A percentile compares a stretch with the other conserved stretches of the same genome.
Evolutionary conservation across 2,113 vertebrate genomes (phyloP).

Genomic region (Bostrychus sinensis): DNA sequence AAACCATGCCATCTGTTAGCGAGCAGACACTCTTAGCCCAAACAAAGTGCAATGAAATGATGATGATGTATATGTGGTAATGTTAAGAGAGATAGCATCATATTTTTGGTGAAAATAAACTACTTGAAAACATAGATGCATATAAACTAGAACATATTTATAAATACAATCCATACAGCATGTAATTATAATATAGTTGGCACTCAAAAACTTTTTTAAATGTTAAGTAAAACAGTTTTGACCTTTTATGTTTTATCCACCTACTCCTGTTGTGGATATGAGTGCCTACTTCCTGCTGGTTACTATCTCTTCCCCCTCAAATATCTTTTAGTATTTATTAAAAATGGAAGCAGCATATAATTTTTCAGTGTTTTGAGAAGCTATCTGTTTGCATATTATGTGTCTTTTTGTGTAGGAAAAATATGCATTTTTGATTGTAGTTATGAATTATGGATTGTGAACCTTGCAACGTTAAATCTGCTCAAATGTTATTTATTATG

Average conservation of each 20-base stretch:
- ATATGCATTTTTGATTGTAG: not conserved
- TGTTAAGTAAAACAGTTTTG: not conserved
- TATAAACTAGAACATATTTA: too few relatives aligned
- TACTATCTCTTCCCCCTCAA: not conserved
- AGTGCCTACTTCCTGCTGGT: not conserved
- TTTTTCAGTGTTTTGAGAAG: not conserved
- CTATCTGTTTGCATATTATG: not conserved
- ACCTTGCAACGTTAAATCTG: too few relatives aligned
- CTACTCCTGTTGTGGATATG: not conserved
- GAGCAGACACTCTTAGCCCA: conserved; percentile 9
- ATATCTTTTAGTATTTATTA: not conserved
- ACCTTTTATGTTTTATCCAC: not conserved
- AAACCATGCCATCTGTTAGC: conserved; percentile 22
- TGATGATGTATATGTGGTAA: not conserved
- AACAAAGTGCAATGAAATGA: not conserved
- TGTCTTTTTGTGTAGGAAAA: not conserved
- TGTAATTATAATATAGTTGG: not conserved
- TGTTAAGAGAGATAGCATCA: too few relatives aligned
- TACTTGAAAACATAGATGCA: too few relatives aligned
- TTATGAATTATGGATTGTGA: not conserved
- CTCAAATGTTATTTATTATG: too few relatives aligned
- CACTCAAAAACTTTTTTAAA: not conserved
- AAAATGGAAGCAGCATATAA: not conserved
- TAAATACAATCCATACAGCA: too few relatives aligned
- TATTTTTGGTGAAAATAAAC: too few relatives aligned